A percentile compares a stretch with the other conserved stretches of the same genome.
phyloP scores from a whole-genome alignment of 1,140 invertebrate species.

The Drosophila nasuta region DNA sequence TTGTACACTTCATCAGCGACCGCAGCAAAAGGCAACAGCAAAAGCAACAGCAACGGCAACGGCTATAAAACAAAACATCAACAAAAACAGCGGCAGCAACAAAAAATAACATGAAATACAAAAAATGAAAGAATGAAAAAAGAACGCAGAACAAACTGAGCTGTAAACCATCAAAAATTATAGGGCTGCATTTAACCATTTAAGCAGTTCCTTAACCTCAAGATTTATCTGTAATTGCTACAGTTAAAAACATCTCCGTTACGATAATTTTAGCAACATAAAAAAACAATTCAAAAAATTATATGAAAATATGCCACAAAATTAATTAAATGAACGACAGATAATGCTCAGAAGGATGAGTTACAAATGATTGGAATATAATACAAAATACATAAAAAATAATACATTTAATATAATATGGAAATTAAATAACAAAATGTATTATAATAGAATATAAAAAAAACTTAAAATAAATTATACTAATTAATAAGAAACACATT shows the following conservation, averaged over 20 bases:
- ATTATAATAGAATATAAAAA: too few relatives aligned
- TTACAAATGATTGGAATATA: too few relatives aligned
- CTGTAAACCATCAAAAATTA: conserved; percentile 11
- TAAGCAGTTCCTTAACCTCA: not conserved
- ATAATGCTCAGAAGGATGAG: too few relatives aligned
- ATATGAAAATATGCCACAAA: not conserved
- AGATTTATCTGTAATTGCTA: too few relatives aligned
- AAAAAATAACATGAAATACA: not conserved
- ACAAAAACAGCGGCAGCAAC: conserved; percentile 28
- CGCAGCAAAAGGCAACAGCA: conserved; percentile 63
- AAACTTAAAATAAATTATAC: too few relatives aligned
- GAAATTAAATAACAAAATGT: too few relatives aligned
- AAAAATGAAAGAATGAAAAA: conserved; percentile 15
- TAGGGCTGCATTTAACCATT: conserved; percentile 24
- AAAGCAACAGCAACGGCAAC: conserved; percentile 21
- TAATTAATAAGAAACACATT: too few relatives aligned
- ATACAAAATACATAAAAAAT: too few relatives aligned
- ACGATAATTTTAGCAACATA: not conserved
- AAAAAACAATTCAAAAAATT: not conserved
- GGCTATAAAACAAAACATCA: conserved; percentile 43
- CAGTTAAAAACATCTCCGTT: not conserved
- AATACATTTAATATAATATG: too few relatives aligned
- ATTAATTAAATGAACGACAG: too few relatives aligned
- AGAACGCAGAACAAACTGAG: conserved; percentile 10
- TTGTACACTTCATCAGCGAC: conserved; percentile 78